phyloP scores from a whole-genome alignment of 2,797 vertebrate genomes.

The Dicrostonyx torquatus region DNA sequence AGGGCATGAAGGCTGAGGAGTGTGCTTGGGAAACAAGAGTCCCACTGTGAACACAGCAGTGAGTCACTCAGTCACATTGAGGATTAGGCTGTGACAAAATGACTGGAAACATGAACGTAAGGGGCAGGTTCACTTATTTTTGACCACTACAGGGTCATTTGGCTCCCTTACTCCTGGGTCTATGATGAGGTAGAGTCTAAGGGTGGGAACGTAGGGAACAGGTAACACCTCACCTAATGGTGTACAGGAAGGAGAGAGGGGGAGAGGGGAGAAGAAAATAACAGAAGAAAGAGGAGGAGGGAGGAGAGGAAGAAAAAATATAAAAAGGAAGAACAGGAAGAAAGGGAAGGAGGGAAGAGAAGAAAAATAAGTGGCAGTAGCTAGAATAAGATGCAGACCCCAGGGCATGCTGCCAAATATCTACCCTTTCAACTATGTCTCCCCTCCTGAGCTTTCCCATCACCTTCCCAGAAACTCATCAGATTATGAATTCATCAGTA shows the following conservation, averaged over 20 bases:
- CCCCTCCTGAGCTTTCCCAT: no score
- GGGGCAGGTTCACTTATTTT: background rate
- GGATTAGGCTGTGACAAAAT: background rate
- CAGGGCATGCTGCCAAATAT: no score
- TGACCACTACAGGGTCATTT: background rate
- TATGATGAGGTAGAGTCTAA: background rate
- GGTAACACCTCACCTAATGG: background rate
- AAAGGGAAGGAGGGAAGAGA: no score
- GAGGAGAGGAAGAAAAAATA: background rate
- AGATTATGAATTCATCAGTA: background rate
- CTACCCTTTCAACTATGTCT: background rate
- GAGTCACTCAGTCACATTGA: background rate
- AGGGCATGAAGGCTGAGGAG: background rate
- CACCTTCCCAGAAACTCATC: no score
- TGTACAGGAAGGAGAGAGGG: background rate
- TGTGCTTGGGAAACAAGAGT: background rate
- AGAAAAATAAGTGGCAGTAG: background rate
- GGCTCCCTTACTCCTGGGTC: background rate
- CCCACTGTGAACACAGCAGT: background rate
- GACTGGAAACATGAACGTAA: background rate
- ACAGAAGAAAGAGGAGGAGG: background rate
- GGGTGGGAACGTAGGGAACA: fast-evolving
- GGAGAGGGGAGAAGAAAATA: fast-evolving
- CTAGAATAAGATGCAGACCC: background rate
- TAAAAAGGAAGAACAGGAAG: no score